Evolutionary conservation across 2,797 vertebrate species (phyloP).

Genomic region (Macrochelys suwanniensis): DNA sequence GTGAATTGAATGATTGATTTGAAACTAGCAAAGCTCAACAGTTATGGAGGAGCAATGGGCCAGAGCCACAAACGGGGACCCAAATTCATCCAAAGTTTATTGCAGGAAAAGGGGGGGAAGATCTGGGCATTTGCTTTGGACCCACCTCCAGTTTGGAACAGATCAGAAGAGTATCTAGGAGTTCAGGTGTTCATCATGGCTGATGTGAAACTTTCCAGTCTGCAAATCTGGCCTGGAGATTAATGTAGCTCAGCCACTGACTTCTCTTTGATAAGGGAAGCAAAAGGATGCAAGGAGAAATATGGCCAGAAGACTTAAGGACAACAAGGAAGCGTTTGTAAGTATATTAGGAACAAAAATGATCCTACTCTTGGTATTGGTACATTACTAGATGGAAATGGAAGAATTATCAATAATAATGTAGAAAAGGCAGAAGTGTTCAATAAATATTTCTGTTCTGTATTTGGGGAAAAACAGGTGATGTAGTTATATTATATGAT

Average conservation of each 20-base stretch:
- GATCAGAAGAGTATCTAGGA: slow-evolving; percentile 18
- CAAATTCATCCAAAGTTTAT: rapidly evolving
- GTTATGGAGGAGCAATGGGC: rapidly evolving
- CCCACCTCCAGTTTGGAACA: background rate
- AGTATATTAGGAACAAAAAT: background rate
- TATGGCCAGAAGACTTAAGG: background rate
- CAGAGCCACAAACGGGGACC: background rate
- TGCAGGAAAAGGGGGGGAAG: rapidly evolving
- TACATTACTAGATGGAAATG: background rate
- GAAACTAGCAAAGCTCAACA: background rate
- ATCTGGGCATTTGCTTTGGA: background rate
- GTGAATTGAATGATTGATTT: rapidly evolving
- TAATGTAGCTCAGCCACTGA: slow-evolving; percentile 3
- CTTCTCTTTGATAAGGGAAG: slow-evolving; percentile 2
- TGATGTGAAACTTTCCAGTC: background rate
- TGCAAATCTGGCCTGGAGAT: background rate
- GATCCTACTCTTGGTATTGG: background rate
- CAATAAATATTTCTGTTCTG: background rate
- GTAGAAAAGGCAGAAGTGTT: background rate
- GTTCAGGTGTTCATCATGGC: slow-evolving; percentile 46
- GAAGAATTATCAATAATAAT: background rate
- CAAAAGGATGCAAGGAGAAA: background rate
- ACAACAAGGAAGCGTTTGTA: background rate
- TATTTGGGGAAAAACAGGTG: background rate
- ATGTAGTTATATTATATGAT: background rate